These are phyloP conservation scores for Arnoldichthys spilopterus DNA, from an alignment of 2,797 vertebrate species.

Conservation along the genomic window DNA sequence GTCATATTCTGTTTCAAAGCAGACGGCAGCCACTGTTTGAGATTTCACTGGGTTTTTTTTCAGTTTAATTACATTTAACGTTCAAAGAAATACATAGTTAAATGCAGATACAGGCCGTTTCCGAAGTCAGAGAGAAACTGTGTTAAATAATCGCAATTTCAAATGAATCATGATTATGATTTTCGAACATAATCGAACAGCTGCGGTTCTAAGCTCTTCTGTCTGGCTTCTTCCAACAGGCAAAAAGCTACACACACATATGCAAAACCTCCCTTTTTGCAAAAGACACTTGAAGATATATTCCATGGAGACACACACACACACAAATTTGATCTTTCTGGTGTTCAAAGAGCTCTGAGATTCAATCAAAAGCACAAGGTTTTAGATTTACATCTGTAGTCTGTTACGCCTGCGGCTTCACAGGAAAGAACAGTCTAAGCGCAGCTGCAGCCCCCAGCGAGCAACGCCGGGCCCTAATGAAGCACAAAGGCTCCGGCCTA, in stretches of 20 bases:
- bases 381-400: constrained; percentile 80
- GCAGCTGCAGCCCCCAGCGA: constrained; percentile 73
- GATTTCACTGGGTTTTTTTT: too few species aligned
- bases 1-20: too few species aligned
- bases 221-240: background rate
- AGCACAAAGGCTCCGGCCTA: constrained; percentile 10
- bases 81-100: too few species aligned
- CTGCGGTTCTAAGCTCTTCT: too few species aligned
- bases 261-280: background rate
- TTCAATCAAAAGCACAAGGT: constrained; percentile 75
- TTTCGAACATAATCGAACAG: too few species aligned
- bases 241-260: background rate
- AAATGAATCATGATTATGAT: too few species aligned
- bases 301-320: constrained; percentile 32
- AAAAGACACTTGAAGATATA: constrained; percentile 52
- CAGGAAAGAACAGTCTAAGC: constrained; percentile 73
- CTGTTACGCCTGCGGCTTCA: constrained; percentile 77
- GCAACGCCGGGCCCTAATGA: constrained; percentile 67
- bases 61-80: too few species aligned
- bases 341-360: constrained; percentile 77
- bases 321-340: constrained; percentile 70
- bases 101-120: too few species aligned
- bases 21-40: too few species aligned
- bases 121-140: too few species aligned
- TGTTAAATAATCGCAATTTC: too few species aligned